A percentile compares a stretch with the other conserved stretches of the same genome.
Evolutionary conservation across 2,797 vertebrate species (phyloP).

Genomic region (Chromis chromis): DNA sequence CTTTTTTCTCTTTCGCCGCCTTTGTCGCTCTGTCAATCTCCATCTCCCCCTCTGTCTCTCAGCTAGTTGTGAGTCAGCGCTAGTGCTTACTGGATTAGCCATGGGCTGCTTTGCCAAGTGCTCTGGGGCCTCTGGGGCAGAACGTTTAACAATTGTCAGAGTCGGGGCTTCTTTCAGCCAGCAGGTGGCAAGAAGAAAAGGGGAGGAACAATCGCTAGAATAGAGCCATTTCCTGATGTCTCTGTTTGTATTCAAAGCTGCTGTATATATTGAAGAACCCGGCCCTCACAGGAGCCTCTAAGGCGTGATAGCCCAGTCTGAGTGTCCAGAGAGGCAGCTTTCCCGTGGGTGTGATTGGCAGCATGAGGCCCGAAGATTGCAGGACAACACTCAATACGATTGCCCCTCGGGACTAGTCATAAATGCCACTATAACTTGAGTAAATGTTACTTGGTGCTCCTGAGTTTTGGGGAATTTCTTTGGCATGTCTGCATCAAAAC

Average conservation of each 20-base stretch:
- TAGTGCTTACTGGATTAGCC: conserved; percentile 72
- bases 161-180: conserved; percentile 58
- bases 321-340: conserved; percentile 39
- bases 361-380: conserved; percentile 21
- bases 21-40: conserved; percentile 59
- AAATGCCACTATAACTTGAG: conserved; percentile 50
- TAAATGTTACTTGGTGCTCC: conserved; percentile 56
- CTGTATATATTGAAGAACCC: conserved; percentile 2
- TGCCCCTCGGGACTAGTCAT: conserved; percentile 36
- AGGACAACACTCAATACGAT: conserved; percentile 32
- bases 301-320: neutral
- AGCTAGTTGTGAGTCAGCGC: conserved; percentile 65
- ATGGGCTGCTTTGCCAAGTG: conserved; percentile 64
- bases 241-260: conserved; percentile 35
- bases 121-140: conserved; percentile 59
- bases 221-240: conserved; percentile 47
- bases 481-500: conserved; percentile 18
- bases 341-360: conserved; percentile 52
- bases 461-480: conserved; percentile 25
- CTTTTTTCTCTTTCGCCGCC: conserved; percentile 8
- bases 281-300: conserved; percentile 19
- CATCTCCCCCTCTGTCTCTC: conserved; percentile 52
- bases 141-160: conserved; percentile 71
- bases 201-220: conserved; percentile 23
- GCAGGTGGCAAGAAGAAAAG: conserved; percentile 57